These are phyloP conservation scores for Phasia obesa DNA, from an alignment of 2,888 invertebrate genomes.

Conservation along the genomic window DNA sequence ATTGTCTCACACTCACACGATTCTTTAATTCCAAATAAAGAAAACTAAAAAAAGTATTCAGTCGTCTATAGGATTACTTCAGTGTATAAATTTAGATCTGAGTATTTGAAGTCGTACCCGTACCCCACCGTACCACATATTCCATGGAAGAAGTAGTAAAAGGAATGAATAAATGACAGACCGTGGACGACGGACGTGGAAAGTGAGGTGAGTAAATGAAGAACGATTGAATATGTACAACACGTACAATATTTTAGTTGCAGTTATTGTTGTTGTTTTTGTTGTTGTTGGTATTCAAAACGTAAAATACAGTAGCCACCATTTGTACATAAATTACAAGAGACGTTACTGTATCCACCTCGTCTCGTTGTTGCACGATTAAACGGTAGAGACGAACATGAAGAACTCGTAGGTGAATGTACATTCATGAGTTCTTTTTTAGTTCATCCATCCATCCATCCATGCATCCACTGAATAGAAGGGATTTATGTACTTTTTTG, in stretches of 20 bases:
- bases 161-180: conserved; percentile 35
- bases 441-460: too few relatives aligned
- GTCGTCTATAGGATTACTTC: conserved; percentile 1
- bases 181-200: not conserved
- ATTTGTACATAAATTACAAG: conserved; percentile 70
- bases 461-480: not conserved
- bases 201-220: conserved; percentile 12
- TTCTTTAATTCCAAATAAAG: conserved; percentile 45
- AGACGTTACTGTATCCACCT: conserved; percentile 54
- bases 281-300: conserved; percentile 38
- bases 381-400: not conserved
- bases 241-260: conserved; percentile 57
- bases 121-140: conserved; percentile 4
- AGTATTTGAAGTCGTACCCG: conserved; percentile 38
- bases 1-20: conserved; percentile 59
- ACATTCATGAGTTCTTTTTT: conserved; percentile 39
- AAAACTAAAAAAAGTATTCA: conserved; percentile 3
- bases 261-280: conserved; percentile 8
- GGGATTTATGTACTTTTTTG: conserved; percentile 29
- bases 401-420: conserved; percentile 37
- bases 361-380: conserved; percentile 21
- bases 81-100: not conserved
- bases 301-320: conserved; percentile 69
- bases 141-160: not conserved
- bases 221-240: conserved; percentile 45